A percentile compares a stretch with the other conserved stretches of the same genome.
Conservation (phyloP, 2,888 invertebrate genomes). For the Lycaena phlaeas region DNA sequence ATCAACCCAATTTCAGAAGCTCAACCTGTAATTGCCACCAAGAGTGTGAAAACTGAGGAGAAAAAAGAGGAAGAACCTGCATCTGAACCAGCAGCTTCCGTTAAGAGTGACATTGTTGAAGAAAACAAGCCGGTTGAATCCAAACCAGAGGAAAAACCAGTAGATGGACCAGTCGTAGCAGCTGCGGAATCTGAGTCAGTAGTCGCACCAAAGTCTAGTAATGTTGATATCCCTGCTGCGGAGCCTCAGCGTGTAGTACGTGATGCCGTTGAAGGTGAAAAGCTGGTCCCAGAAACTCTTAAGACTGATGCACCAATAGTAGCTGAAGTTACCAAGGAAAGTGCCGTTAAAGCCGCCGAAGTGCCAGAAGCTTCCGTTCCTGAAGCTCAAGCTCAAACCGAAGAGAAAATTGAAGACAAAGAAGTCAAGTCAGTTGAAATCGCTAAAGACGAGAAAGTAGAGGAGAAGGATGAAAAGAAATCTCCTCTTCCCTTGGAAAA, state of each 20-base stretch:
- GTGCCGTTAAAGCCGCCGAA: slow-evolving; percentile 17
- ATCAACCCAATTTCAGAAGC: slow-evolving; percentile 38
- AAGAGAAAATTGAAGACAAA: slow-evolving; percentile 13
- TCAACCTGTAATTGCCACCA: slow-evolving; percentile 37
- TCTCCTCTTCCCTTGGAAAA: too few species aligned
- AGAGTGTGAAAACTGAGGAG: slow-evolving; percentile 49
- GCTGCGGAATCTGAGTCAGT: slow-evolving; percentile 5
- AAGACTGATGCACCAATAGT: slow-evolving; percentile 21
- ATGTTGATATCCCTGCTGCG: slow-evolving; percentile 21
- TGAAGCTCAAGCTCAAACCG: slow-evolving; percentile 23
- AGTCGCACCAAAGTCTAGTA: slow-evolving; percentile 18
- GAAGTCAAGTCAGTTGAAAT: slow-evolving; percentile 19
- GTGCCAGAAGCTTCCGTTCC: slow-evolving; percentile 20
- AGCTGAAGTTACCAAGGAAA: slow-evolving; percentile 18
- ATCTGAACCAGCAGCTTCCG: slow-evolving; percentile 13
- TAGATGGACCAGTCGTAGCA: slow-evolving; percentile 14
- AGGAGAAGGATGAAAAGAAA: slow-evolving; percentile 23
- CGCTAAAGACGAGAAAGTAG: slow-evolving; percentile 18
- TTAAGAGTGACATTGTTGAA: slow-evolving; percentile 14
- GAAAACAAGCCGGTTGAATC: slow-evolving; percentile 19
- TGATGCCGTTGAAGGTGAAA: slow-evolving; percentile 42
- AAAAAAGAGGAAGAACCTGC: slow-evolving; percentile 31
- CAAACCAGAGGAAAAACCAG: slow-evolving; percentile 23
- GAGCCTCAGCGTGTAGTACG: slow-evolving; percentile 47
- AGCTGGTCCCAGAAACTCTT: slow-evolving; percentile 25